Percentiles rank a stretch among this genome's conserved stretches.
Conservation (phyloP, 2,113 vertebrate genomes). For the Equus quagga region DNA sequence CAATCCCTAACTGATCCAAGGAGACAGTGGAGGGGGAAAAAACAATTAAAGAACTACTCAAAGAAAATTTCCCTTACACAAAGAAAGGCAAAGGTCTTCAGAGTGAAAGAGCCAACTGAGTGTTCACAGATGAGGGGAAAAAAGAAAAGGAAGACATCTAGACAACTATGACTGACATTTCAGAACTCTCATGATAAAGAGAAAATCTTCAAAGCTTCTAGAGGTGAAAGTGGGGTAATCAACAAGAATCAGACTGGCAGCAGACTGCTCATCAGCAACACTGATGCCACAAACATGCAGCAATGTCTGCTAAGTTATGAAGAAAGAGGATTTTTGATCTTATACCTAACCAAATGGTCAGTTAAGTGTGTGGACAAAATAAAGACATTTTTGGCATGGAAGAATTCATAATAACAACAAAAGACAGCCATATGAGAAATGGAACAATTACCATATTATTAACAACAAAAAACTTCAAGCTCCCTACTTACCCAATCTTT, state of each 20-base stretch:
- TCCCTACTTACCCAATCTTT: conserved; percentile 95
- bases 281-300: neutral
- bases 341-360: neutral
- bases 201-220: neutral
- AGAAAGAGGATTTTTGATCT: neutral
- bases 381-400: neutral
- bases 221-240: neutral
- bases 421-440: neutral
- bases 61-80: neutral
- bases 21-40: neutral
- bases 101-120: neutral
- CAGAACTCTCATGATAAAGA: neutral
- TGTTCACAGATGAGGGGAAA: neutral
- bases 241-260: neutral
- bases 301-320: neutral
- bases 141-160: neutral
- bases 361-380: neutral
- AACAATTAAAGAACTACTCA: neutral
- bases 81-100: neutral
- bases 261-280: neutral
- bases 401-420: neutral
- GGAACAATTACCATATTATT: neutral
- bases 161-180: neutral
- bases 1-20: neutral
- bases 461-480: neutral